A percentile compares a stretch with the other conserved stretches of the same genome.
Conservation (phyloP, 2,888 invertebrate genomes). For the Megamerina dolium region DNA sequence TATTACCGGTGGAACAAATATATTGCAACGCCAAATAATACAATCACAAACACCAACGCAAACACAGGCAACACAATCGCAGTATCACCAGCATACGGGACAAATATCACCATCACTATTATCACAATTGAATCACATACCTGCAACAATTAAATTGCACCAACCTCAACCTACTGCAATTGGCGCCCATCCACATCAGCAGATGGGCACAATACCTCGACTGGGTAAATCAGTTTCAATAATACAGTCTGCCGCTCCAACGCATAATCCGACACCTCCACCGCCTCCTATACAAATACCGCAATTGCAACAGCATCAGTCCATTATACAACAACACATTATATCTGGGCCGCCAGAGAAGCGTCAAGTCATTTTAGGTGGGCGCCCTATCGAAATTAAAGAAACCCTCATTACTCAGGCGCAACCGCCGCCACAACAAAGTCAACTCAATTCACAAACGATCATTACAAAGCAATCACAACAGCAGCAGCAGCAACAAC, state of each 20-base stretch:
- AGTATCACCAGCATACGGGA: constrained; percentile 52
- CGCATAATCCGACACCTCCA: constrained; percentile 13
- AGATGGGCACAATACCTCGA: constrained; percentile 23
- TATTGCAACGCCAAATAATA: constrained; percentile 12
- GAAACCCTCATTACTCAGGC: constrained; percentile 42
- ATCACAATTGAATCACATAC: constrained; percentile 46
- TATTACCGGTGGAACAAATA: constrained; percentile 2
- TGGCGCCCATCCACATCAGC: constrained; percentile 13
- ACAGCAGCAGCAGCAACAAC: constrained; percentile 35
- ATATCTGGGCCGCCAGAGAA: constrained; percentile 41
- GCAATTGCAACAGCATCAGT: constrained; percentile 52
- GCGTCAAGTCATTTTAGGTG: constrained; percentile 39
- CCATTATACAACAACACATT: constrained; percentile 45
- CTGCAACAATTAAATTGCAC: constrained; percentile 52
- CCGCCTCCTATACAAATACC: constrained; percentile 52
- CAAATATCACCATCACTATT: constrained; percentile 46
- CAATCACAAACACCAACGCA: constrained; percentile 11
- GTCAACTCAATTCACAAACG: constrained; percentile 40
- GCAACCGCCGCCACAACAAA: constrained; percentile 32
- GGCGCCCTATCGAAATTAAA: constrained; percentile 35
- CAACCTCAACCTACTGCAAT: constrained; percentile 29
- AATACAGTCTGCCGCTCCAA: constrained; percentile 23
- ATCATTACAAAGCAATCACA: constrained; percentile 37
- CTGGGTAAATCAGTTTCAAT: constrained; percentile 26
- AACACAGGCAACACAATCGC: constrained; percentile 8